Base-by-base conservation (phyloP, 1,140 invertebrate species). In the Hormaphis cornu region DNA sequence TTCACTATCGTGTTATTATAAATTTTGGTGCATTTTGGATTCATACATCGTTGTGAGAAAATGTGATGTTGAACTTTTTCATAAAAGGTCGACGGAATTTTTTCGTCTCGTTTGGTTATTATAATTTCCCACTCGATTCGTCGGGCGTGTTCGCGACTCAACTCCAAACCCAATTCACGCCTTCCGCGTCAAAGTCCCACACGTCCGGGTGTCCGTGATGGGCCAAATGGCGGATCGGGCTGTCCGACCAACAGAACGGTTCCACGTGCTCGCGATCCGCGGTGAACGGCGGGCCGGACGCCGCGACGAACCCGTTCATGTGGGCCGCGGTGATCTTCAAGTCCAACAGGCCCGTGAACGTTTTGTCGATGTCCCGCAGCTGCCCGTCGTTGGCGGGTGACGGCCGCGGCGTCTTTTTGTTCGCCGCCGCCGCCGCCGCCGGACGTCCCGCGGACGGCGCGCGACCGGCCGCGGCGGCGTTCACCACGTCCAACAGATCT, bases 131-230 rank as follows among this genome's bases (percentile, higher is more conserved):
- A n/a, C n/a, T n/a, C n/a, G n/a, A n/a, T n/a, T n/a, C n/a, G n/a
- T n/a, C n/a, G n/a, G n/a, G n/a, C n/a, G n/a, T n/a, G n/a, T n/a
- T n/a, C n/a, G n/a, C n/a, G n/a, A n/a, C n/a, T 54, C 52, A 54
- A 5, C 14, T 70, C 83, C 84, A 85, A 59, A 81, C 78, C 83
- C 83, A 85, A 35, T 72, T 66, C 5, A 82, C 80, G 22, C 75
- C 76, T 16, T 83, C 76, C 46, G 83, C 83, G 14, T 83, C 77
- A 76, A 91, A 93, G 58, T 87, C 78, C 80, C 88, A 93, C 28
- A 82, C 72, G 74, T 90, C 85, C 0, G 90, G 90, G 58, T 91
- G 89, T 7, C 90, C 90, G 72, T 83, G 74, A 72, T 93, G 91
- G 4, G 83, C 80, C 7, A 81, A 77, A 72, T 80, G 81, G 26